These are phyloP conservation scores for Argynnis bischoffii DNA, from an alignment of 2,888 invertebrate species.

Conservation along the genomic window DNA sequence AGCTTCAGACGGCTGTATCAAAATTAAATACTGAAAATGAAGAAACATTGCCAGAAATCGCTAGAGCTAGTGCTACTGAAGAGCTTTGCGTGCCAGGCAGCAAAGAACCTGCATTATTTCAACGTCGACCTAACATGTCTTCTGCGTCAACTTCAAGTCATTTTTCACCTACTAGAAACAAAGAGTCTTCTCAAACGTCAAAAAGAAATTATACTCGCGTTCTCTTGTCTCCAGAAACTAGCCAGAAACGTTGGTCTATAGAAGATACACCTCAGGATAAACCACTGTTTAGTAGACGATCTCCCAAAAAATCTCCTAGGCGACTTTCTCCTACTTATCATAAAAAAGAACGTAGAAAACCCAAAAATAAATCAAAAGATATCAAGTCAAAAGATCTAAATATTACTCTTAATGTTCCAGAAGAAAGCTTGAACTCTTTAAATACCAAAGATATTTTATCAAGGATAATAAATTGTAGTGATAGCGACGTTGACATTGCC, in stretches of 20 bases:
- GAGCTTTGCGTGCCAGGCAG: conserved; percentile 63
- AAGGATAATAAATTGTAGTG: conserved; percentile 71
- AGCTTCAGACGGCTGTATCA: conserved; percentile 58
- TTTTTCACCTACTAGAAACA: conserved; percentile 27
- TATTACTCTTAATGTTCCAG: conserved; percentile 72
- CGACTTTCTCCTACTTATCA: conserved; percentile 52
- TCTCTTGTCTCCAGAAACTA: conserved; percentile 66
- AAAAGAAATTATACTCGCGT: conserved; percentile 67
- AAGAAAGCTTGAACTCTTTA: conserved; percentile 67
- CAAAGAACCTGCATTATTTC: conserved; percentile 72
- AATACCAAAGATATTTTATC: conserved; percentile 72
- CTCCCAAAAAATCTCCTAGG: conserved; percentile 51
- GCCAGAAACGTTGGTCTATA: conserved; percentile 47
- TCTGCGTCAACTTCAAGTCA: conserved; percentile 44
- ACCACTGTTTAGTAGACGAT: conserved; percentile 58
- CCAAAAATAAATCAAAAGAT: conserved; percentile 46
- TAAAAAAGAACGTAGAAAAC: conserved; percentile 67
- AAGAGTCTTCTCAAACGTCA: conserved; percentile 42
- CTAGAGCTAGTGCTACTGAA: conserved; percentile 60
- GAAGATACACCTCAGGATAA: conserved; percentile 45
- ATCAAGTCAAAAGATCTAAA: conserved; percentile 62
- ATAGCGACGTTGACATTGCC: conserved; percentile 73
- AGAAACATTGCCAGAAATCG: conserved; percentile 69
- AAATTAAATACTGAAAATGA: conserved; percentile 48
- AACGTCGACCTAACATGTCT: conserved; percentile 63